phyloP scores from a whole-genome alignment of 2,888 invertebrate genomes.

The Neria commutata region DNA sequence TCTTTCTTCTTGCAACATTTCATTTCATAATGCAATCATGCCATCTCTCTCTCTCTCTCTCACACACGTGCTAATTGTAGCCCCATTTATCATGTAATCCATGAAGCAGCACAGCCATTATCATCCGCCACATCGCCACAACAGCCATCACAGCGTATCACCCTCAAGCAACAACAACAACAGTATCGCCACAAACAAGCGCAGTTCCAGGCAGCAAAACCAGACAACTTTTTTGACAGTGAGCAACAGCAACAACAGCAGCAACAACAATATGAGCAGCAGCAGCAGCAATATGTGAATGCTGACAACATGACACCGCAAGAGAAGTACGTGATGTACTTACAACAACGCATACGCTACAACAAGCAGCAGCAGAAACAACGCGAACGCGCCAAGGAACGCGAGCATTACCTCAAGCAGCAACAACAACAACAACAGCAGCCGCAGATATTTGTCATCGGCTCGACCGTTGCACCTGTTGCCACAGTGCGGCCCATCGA shows the following conservation, averaged over 20 bases:
- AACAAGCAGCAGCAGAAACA: slow-evolving; percentile 39
- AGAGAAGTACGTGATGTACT: slow-evolving; percentile 59
- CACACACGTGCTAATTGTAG: slow-evolving; percentile 34
- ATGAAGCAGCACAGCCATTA: slow-evolving; percentile 35
- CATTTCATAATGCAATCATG: background rate
- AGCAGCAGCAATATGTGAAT: slow-evolving; percentile 34
- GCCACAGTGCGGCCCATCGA: slow-evolving; percentile 6
- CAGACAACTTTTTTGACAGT: slow-evolving; percentile 32
- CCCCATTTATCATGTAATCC: slow-evolving; percentile 41
- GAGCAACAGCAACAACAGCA: slow-evolving; percentile 27
- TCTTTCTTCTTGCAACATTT: slow-evolving; percentile 11
- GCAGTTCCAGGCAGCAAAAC: slow-evolving; percentile 33
- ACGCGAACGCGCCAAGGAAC: slow-evolving; percentile 29
- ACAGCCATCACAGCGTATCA: slow-evolving; percentile 29
- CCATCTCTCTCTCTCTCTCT: too few species aligned
- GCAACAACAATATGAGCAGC: slow-evolving; percentile 30
- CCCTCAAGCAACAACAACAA: slow-evolving; percentile 31
- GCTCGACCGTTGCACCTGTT: slow-evolving; percentile 35
- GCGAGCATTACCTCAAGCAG: slow-evolving; percentile 29
- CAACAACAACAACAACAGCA: slow-evolving; percentile 31
- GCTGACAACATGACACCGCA: slow-evolving; percentile 54
- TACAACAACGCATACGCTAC: slow-evolving; percentile 55
- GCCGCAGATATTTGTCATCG: slow-evolving; percentile 34
- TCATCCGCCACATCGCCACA: slow-evolving; percentile 19
- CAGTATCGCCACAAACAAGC: slow-evolving; percentile 28